Conservation (phyloP, 2,113 vertebrate genomes). For the Morone saxatilis region DNA sequence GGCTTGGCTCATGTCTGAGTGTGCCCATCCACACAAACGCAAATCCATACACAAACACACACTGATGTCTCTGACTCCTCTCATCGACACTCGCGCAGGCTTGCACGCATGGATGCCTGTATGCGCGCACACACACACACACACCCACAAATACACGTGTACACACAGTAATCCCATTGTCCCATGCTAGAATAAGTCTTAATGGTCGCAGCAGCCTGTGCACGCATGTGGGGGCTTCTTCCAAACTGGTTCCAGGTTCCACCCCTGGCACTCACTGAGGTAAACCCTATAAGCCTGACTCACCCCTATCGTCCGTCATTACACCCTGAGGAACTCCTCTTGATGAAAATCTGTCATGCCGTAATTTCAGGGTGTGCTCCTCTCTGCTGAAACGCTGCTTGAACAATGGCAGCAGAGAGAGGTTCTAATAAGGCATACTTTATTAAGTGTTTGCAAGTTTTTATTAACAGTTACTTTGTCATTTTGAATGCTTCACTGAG, state of each 20-base stretch:
- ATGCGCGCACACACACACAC: slow-evolving; percentile 4
- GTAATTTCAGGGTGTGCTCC: slow-evolving; percentile 1
- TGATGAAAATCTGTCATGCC: slow-evolving; percentile 16
- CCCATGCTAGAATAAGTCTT: slow-evolving; percentile 37
- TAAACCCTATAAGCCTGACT: slow-evolving; percentile 48
- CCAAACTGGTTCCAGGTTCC: slow-evolving; percentile 65
- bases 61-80: slow-evolving; percentile 54
- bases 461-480: background rate
- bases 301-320: slow-evolving; percentile 3
- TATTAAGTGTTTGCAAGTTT: background rate
- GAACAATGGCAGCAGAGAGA: background rate
- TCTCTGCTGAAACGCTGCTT: background rate
- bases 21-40: slow-evolving; percentile 79
- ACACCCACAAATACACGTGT: slow-evolving; percentile 12
- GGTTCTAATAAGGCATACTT: background rate
- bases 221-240: slow-evolving; percentile 28
- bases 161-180: slow-evolving; percentile 56
- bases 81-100: slow-evolving; percentile 26
- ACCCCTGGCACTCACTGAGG: slow-evolving; percentile 51
- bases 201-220: slow-evolving; percentile 47
- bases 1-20: slow-evolving; percentile 82
- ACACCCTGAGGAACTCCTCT: slow-evolving; percentile 18
- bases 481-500: background rate
- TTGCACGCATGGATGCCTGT: slow-evolving; percentile 42
- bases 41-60: slow-evolving; percentile 64